Conservation (phyloP, 2,113 vertebrate species). For the Pachyramphus minor region DNA sequence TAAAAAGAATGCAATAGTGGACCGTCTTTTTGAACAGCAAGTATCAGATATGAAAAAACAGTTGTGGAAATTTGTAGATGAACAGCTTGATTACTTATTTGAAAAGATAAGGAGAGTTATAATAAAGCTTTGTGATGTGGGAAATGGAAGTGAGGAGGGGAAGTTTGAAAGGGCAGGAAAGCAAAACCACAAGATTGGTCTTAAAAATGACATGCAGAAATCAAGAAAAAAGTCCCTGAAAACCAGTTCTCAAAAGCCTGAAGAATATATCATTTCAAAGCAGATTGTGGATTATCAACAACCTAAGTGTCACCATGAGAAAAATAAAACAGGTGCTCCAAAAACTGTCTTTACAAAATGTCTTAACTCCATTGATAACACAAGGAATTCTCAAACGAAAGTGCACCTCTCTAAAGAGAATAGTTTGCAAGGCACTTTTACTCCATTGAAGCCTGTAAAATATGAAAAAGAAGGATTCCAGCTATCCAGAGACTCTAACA, state of each 20-base stretch:
- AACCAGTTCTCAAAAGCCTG: slow-evolving; percentile 57
- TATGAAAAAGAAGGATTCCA: slow-evolving; percentile 48
- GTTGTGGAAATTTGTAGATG: slow-evolving; percentile 93
- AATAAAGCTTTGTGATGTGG: slow-evolving; percentile 72
- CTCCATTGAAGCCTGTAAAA: slow-evolving; percentile 15
- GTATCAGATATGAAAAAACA: slow-evolving; percentile 89
- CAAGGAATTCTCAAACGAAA: slow-evolving; percentile 52
- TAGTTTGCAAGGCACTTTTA: background rate
- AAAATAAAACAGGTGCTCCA: slow-evolving; percentile 20
- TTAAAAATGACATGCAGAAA: slow-evolving; percentile 37
- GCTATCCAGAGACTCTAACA: slow-evolving; percentile 69
- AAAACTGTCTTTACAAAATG: slow-evolving; percentile 50
- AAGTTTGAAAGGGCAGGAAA: slow-evolving; percentile 41
- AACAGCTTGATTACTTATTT: slow-evolving; percentile 89
- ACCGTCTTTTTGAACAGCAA: slow-evolving; percentile 91
- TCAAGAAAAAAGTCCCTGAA: slow-evolving; percentile 47
- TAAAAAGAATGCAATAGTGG: slow-evolving; percentile 88
- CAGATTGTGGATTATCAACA: slow-evolving; percentile 23
- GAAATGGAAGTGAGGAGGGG: slow-evolving; percentile 53
- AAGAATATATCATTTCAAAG: slow-evolving; percentile 37
- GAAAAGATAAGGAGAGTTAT: slow-evolving; percentile 79
- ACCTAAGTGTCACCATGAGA: slow-evolving; percentile 28
- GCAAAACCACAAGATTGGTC: slow-evolving; percentile 11
- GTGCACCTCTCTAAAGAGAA: slow-evolving; percentile 31
- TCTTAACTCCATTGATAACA: slow-evolving; percentile 60